Conservation (phyloP, 2,113 vertebrate genomes). For the Toxostoma redivivum region DNA sequence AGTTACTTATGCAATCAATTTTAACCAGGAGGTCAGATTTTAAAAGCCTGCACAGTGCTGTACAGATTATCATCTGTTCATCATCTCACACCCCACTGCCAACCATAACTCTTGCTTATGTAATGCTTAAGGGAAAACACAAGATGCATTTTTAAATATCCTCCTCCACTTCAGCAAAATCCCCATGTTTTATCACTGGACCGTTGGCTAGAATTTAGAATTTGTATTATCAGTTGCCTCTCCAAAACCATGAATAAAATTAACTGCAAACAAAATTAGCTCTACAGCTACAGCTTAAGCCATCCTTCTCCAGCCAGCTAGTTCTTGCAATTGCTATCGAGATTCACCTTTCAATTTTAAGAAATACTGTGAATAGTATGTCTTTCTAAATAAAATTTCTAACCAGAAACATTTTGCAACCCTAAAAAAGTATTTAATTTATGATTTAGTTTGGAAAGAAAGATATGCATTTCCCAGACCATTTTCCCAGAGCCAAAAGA, state of each 20-base stretch:
- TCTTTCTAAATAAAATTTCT: not conserved
- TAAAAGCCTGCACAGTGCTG: not conserved
- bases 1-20: not conserved
- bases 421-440: not conserved
- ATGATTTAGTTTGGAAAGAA: not conserved
- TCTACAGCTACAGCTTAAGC: not conserved
- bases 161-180: not conserved
- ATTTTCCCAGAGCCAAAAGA: not conserved
- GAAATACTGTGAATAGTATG: not conserved
- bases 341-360: not conserved
- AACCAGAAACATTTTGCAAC: not conserved
- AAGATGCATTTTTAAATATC: not conserved
- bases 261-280: not conserved
- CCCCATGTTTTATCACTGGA: not conserved
- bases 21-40: not conserved
- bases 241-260: not conserved
- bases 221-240: not conserved
- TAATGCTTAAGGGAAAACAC: not conserved
- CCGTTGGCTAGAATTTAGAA: not conserved
- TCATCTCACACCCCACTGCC: not conserved
- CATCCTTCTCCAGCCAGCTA: not conserved
- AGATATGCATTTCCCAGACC: not conserved
- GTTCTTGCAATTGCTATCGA: rapidly evolving
- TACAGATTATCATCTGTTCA: not conserved
- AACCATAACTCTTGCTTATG: not conserved